Percentiles rank a stretch among this genome's conserved stretches.
Conservation (phyloP, 1,140 invertebrate genomes). For the Drosophila sulfurigaster region DNA sequence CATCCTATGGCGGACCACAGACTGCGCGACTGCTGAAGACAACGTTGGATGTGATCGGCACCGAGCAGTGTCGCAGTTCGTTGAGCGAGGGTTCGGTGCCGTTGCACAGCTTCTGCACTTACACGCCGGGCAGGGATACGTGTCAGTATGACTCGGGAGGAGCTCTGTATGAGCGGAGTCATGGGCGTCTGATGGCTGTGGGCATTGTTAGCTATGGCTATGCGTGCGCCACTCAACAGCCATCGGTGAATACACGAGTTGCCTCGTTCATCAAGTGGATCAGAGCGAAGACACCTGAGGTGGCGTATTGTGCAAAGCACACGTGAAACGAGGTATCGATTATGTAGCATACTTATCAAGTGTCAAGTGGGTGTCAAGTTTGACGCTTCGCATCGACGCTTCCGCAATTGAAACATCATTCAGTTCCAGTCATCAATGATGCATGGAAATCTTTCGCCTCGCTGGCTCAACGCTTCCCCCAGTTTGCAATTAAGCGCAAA, state of each 20-base stretch:
- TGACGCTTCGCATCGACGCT: constrained; percentile 68
- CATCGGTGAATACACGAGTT: constrained; percentile 89
- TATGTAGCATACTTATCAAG: not conserved
- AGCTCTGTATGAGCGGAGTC: constrained; percentile 68
- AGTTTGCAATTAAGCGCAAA: constrained; percentile 80
- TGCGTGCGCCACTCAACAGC: constrained; percentile 86
- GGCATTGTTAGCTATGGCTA: constrained; percentile 89
- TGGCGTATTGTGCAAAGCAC: constrained; percentile 68
- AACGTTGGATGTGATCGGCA: constrained; percentile 68
- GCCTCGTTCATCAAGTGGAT: constrained; percentile 90
- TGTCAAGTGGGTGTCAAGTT: constrained; percentile 71
- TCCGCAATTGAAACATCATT: constrained; percentile 26
- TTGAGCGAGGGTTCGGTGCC: constrained; percentile 41
- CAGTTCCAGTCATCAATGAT: constrained; percentile 68
- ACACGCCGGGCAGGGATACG: constrained; percentile 73
- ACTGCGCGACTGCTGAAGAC: constrained; percentile 71
- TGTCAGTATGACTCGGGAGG: constrained; percentile 84
- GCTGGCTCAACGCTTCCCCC: constrained; percentile 36
- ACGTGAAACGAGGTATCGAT: constrained; percentile 3
- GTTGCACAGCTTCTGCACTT: constrained; percentile 73
- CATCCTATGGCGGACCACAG: constrained; percentile 76
- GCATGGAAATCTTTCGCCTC: constrained; percentile 62
- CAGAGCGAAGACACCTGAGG: constrained; percentile 85
- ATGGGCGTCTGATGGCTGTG: constrained; percentile 84
- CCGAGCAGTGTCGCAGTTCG: constrained; percentile 47